Evolutionary conservation across 2,797 vertebrate species (phyloP), one percentile per base, ranked within the genome.

Genomic region (Bovichtus variegatus): DNA sequence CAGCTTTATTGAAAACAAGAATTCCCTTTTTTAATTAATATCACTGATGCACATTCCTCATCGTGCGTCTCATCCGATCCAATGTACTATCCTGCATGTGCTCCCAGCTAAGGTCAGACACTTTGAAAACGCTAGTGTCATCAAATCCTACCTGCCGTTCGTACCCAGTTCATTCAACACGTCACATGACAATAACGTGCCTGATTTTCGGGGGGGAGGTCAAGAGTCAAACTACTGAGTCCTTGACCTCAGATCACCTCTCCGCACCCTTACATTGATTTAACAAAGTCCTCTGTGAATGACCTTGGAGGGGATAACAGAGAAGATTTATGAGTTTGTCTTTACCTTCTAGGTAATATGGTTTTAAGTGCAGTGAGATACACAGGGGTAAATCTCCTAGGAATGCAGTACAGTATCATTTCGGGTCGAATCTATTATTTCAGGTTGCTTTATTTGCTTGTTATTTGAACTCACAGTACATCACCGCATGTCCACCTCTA

Each of bases 171-270:
- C 13, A 55, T 54, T 27, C 18, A 44, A 16, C 43, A 53, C 2
- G 0, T 81, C 58, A 63, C 27, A 53, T 61, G 50, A 80, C 55
- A n/a, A n/a, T n/a, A 31, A 34, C 57, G 0, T 75, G 31, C 19
- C 9, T 58, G 29, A 83, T 66, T 46, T 69, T 29, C 21, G 66
- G 29, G 8, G 8, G 9, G 23, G 60, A 81, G 64, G 70, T 89
- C 62, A 79, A 34, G 27, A 51, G 43, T 74, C 49, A 83, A 88
- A 82, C 58, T 18, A 67, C 19, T 38, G 34, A 75, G 80, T 89
- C 82, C 73, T 90, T 90, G 78, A 86, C 51, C 69, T 73, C 11
- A 6, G 62, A 27, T 71, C 62, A 63, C 59, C 49, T 57, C 40
- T 54, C 23, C 47, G 44, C 70, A 66, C 25, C 23, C 50, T 46